Percentiles rank a stretch among this genome's conserved stretches.
These are phyloP conservation scores for Heliangelus exortis DNA, from an alignment of 2,797 vertebrate genomes.

Conservation along the genomic window DNA sequence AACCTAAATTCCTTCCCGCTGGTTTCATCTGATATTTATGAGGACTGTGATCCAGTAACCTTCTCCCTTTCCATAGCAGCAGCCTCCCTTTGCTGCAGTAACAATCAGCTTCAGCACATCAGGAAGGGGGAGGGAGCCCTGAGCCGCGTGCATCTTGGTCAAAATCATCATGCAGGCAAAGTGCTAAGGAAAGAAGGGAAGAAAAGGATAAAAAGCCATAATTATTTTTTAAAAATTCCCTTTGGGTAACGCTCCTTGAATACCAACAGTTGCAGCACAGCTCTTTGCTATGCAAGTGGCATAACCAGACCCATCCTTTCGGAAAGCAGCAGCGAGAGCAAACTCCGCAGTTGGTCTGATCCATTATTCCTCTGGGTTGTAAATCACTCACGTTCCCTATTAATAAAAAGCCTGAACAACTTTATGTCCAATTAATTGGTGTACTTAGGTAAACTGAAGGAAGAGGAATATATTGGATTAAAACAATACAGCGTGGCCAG, in stretches of 20 bases:
- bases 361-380: accelerated
- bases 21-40: constrained; percentile 66
- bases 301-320: neutral
- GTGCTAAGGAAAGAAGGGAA: neutral
- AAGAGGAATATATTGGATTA: neutral
- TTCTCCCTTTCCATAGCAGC: neutral
- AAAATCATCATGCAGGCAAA: neutral
- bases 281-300: neutral
- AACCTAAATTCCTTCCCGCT: constrained; percentile 57
- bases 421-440: constrained; percentile 8
- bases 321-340: neutral
- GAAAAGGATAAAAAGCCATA: neutral
- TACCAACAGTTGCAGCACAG: neutral
- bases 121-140: neutral
- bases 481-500: neutral
- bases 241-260: neutral
- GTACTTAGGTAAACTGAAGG: neutral
- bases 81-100: constrained; percentile 15
- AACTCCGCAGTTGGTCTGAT: neutral
- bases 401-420: neutral
- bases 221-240: neutral
- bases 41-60: constrained; percentile 38
- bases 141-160: accelerated
- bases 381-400: neutral
- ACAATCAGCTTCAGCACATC: neutral